A percentile compares a stretch with the other conserved stretches of the same genome.
phyloP scores from a whole-genome alignment of 2,888 invertebrate species.

The Morinoia aosen region DNA sequence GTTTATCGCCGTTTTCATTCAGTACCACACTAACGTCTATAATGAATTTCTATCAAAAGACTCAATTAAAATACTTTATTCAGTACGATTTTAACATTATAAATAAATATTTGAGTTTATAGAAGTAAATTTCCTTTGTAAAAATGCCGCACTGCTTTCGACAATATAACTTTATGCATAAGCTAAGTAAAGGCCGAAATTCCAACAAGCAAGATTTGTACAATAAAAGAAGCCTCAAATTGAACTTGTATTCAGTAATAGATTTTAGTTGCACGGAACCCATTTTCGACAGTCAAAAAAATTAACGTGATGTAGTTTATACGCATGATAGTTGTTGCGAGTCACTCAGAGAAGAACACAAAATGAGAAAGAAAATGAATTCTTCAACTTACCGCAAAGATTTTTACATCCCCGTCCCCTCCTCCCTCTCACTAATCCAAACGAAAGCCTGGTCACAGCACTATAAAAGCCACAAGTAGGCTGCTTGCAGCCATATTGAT shows the following conservation, averaged over 20 bases:
- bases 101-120: not conserved
- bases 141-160: not conserved
- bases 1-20: not conserved
- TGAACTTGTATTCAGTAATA: not conserved
- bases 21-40: not conserved
- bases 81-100: not conserved
- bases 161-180: not conserved
- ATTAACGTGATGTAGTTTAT: not conserved
- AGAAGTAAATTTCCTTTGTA: not conserved
- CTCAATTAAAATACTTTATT: not conserved
- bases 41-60: not conserved
- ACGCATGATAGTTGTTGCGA: not conserved
- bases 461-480: not conserved
- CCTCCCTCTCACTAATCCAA: not conserved
- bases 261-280: too few relatives aligned
- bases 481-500: not conserved
- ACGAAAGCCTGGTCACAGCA: not conserved
- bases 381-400: not conserved
- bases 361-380: not conserved
- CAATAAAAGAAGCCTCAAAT: not conserved
- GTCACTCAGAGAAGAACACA: not conserved
- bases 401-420: not conserved
- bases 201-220: not conserved
- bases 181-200: not conserved
- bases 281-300: not conserved